These are phyloP conservation scores for Hipposideros armiger DNA, from an alignment of 2,113 vertebrate genomes.

Conservation along the genomic window DNA sequence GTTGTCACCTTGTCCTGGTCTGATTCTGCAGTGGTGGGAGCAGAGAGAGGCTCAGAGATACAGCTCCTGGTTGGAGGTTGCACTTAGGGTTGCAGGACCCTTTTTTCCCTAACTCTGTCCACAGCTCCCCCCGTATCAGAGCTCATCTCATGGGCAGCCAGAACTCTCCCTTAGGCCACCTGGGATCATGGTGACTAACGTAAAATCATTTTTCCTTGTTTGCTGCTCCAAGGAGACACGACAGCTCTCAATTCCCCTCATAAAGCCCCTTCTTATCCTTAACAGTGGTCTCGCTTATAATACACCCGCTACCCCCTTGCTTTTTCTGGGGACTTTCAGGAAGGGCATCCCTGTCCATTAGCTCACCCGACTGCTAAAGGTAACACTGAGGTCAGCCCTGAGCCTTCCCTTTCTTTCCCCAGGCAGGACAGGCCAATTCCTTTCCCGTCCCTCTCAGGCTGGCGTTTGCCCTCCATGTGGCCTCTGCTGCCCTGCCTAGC, in stretches of 20 bases:
- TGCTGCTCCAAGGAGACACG: background rate
- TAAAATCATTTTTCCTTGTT: background rate
- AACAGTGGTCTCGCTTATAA: accelerated
- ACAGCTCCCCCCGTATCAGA: background rate
- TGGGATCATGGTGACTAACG: background rate
- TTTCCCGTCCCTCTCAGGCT: background rate
- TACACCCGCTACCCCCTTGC: background rate
- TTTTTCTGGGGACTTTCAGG: background rate
- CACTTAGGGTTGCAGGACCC: background rate
- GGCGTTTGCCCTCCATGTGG: background rate
- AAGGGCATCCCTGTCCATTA: background rate
- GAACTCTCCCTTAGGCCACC: background rate
- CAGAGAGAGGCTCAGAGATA: background rate
- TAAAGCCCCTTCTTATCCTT: background rate
- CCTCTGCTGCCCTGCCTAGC: background rate
- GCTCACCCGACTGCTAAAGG: background rate
- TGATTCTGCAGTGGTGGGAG: background rate
- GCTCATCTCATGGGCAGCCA: background rate
- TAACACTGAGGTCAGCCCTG: accelerated
- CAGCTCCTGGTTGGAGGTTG: no score
- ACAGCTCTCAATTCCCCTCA: background rate
- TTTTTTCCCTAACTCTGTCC: background rate
- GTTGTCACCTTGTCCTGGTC: background rate
- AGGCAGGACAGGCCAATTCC: background rate
- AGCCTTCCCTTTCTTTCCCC: background rate